These are phyloP conservation scores for Osmerus eperlanus DNA, from an alignment of 2,113 vertebrate species.

Conservation along the genomic window DNA sequence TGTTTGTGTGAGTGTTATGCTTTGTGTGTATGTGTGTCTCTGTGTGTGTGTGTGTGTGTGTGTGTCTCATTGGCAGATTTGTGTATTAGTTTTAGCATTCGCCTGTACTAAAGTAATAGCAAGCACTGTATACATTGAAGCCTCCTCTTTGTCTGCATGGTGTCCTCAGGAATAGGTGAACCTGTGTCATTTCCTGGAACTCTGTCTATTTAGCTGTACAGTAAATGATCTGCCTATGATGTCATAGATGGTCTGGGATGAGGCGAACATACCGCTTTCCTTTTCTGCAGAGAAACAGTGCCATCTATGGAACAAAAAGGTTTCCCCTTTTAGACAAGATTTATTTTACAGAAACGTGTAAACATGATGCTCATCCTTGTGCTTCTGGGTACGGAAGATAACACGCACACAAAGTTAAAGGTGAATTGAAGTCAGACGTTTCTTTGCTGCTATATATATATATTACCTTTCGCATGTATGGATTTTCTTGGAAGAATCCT, in stretches of 20 bases:
- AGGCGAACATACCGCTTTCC: neutral
- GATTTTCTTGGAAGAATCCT: too few species aligned
- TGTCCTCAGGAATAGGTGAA: neutral
- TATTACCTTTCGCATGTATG: neutral
- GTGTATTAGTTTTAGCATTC: constrained; percentile 17
- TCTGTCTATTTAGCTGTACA: neutral
- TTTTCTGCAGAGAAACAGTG: constrained; percentile 56
- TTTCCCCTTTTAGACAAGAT: neutral
- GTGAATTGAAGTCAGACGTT: too few species aligned
- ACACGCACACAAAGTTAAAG: too few species aligned
- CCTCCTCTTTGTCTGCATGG: neutral
- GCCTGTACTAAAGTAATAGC: neutral
- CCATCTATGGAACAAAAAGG: constrained; percentile 54
- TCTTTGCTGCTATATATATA: neutral
- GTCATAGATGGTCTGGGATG: neutral
- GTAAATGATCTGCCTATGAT: neutral
- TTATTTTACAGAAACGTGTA: too few species aligned
- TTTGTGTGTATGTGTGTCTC: neutral
- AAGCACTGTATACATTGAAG: neutral
- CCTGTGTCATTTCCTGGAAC: neutral
- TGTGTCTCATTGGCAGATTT: constrained; percentile 46
- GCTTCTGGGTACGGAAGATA: too few species aligned
- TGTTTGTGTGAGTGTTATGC: neutral
- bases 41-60: constrained; percentile 15
- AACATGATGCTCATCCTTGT: neutral